Evolutionary conservation across 2,797 vertebrate genomes (phyloP).

Genomic region (Kryptopterus vitreolus): DNA sequence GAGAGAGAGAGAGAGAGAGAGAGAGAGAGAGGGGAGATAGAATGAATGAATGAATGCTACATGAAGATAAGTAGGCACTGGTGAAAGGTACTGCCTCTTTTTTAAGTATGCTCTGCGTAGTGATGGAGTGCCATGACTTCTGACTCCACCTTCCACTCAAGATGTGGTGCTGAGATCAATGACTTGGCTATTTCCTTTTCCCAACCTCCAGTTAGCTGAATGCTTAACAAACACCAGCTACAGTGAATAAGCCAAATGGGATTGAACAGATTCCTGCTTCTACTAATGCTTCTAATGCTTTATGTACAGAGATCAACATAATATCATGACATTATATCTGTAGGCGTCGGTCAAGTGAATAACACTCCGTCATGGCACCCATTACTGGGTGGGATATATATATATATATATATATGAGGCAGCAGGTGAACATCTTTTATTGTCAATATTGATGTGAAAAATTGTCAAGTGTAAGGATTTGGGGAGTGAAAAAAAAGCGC

Average conservation of each 20-base stretch:
- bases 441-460: too few species aligned
- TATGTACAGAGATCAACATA: too few species aligned
- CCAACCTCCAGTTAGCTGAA: background rate
- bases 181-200: background rate
- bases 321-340: too few species aligned
- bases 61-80: conserved; percentile 24
- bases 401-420: too few species aligned
- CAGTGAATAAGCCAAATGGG: too few species aligned
- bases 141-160: conserved; percentile 43
- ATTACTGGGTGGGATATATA: too few species aligned
- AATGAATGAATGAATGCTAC: conserved; percentile 19
- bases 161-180: conserved; percentile 25
- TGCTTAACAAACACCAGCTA: conserved; percentile 17
- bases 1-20: conserved; percentile 17
- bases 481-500: too few species aligned
- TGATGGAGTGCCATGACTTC: conserved; percentile 19
- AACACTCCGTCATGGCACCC: too few species aligned
- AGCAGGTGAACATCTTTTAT: too few species aligned
- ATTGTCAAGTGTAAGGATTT: too few species aligned
- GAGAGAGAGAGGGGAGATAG: background rate
- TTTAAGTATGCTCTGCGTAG: conserved; percentile 9
- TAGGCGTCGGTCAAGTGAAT: too few species aligned
- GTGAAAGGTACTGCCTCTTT: conserved; percentile 30
- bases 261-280: too few species aligned
- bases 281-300: background rate